These are phyloP conservation scores for Indicator maculatus DNA, from an alignment of 2,113 vertebrate genomes.

Conservation along the genomic window DNA sequence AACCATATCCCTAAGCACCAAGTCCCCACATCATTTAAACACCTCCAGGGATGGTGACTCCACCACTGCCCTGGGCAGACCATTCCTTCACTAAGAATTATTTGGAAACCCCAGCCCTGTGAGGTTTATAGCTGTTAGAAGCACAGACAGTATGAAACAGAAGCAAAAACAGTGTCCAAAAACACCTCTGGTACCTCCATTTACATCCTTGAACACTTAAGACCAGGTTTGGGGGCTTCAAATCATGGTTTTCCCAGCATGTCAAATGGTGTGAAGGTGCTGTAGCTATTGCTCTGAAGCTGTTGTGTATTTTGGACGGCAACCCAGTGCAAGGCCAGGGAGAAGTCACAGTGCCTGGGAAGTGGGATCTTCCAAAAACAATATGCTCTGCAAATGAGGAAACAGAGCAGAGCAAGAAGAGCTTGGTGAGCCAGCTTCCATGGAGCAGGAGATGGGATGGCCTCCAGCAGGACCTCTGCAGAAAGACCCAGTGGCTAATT, in stretches of 20 bases:
- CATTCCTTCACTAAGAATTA: not conserved
- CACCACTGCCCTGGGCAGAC: too few relatives aligned
- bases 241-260: not conserved
- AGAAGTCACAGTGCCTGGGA: not conserved
- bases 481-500: not conserved
- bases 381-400: not conserved
- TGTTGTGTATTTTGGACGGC: not conserved
- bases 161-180: not conserved
- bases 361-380: not conserved
- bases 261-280: rapidly evolving
- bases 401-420: not conserved
- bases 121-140: not conserved
- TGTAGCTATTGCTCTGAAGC: not conserved
- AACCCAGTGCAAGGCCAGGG: not conserved
- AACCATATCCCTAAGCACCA: too few relatives aligned
- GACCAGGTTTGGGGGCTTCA: not conserved
- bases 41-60: too few relatives aligned
- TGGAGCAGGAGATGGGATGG: not conserved
- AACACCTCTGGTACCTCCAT: not conserved
- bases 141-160: not conserved
- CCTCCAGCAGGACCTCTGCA: not conserved
- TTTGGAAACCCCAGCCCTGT: not conserved
- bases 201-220: not conserved
- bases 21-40: too few relatives aligned
- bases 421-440: too few relatives aligned